phyloP scores from a whole-genome alignment of 2,888 invertebrate genomes.

The Oeneis ivallda region DNA sequence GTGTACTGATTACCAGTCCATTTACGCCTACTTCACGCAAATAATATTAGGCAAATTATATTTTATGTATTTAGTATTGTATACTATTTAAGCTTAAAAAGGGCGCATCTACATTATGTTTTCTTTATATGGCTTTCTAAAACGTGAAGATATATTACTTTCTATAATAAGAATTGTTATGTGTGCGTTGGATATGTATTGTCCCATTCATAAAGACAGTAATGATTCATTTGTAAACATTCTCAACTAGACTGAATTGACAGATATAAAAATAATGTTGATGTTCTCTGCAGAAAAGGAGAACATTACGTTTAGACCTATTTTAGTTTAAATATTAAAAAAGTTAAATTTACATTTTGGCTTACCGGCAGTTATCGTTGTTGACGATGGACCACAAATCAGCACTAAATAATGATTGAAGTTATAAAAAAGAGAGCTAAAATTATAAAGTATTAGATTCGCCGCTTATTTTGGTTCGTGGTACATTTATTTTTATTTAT shows the following conservation, averaged over 20 bases:
- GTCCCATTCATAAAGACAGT: no score
- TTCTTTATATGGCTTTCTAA: not conserved
- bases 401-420: not conserved
- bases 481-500: constrained; percentile 20
- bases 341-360: not conserved
- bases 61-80: constrained; percentile 24
- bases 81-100: constrained; percentile 25
- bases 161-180: not conserved
- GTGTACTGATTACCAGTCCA: constrained; percentile 46
- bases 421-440: not conserved
- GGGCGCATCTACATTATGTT: constrained; percentile 35
- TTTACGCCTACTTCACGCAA: constrained; percentile 32
- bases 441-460: not conserved
- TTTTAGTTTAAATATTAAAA: no score
- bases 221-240: no score
- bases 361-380: not conserved
- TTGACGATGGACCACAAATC: not conserved
- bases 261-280: no score
- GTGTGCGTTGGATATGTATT: no score
- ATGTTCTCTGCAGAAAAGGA: no score
- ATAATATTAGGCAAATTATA: constrained; percentile 17
- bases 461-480: constrained; percentile 6
- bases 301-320: no score
- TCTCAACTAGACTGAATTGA: no score
- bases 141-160: not conserved